These are phyloP conservation scores for Mionectes olivaceus DNA, from an alignment of 2,797 vertebrate species.

Conservation along the genomic window DNA sequence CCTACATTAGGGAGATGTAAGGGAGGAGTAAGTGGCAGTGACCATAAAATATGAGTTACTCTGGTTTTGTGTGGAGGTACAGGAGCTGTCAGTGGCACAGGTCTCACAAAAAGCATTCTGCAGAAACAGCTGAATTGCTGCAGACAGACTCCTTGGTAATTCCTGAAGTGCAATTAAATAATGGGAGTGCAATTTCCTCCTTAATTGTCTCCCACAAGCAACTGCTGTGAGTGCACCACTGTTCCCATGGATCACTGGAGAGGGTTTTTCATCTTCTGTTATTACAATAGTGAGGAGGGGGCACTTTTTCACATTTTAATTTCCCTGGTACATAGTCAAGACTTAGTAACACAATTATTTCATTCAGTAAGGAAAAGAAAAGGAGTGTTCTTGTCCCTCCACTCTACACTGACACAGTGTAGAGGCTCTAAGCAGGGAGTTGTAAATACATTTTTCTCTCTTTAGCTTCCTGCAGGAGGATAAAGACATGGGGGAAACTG, in stretches of 20 bases:
- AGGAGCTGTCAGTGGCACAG: background rate
- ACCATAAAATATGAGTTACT: too few species aligned
- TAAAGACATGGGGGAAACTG: background rate
- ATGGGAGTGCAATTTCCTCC: background rate
- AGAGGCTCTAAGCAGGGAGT: background rate
- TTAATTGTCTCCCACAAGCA: background rate
- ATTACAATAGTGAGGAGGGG: background rate
- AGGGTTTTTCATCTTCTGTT: background rate
- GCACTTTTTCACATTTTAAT: background rate
- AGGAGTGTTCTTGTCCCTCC: background rate
- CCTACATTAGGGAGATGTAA: accelerated
- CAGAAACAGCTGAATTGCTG: background rate
- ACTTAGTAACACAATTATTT: background rate
- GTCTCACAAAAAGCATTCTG: background rate
- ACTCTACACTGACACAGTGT: background rate
- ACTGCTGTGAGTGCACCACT: background rate
- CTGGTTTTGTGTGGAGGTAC: accelerated
- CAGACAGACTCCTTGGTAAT: background rate
- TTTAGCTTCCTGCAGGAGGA: background rate
- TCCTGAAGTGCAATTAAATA: background rate
- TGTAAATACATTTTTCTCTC: background rate
- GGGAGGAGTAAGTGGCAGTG: background rate
- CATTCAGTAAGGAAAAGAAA: background rate
- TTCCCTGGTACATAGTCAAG: background rate
- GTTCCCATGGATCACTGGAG: background rate